A percentile compares a stretch with the other conserved stretches of the same genome.
These are phyloP conservation scores for Calephelis perditalis DNA, from an alignment of 2,888 invertebrate species.

Conservation along the genomic window DNA sequence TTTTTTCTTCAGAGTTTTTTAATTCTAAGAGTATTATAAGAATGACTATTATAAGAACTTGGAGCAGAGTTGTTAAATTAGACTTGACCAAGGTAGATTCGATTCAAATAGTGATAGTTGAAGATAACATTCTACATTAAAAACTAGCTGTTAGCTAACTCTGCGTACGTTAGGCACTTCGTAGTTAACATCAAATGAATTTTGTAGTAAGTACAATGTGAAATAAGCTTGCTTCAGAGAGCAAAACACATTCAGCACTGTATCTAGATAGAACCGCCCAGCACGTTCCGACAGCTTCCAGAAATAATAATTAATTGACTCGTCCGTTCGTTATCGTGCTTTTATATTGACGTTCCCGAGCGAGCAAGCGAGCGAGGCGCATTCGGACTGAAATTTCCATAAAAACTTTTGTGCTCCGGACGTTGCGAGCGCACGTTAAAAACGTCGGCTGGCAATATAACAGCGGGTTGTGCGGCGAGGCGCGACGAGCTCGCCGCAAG, in stretches of 20 bases:
- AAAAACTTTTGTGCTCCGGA: slow-evolving; percentile 78
- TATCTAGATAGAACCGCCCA: slow-evolving; percentile 55
- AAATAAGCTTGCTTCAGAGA: slow-evolving; percentile 34
- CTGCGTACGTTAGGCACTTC: slow-evolving; percentile 14
- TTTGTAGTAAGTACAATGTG: slow-evolving; percentile 33
- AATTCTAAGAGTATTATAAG: too few relatives aligned
- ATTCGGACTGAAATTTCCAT: slow-evolving; percentile 78
- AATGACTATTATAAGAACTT: too few relatives aligned
- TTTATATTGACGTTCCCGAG: slow-evolving; percentile 75
- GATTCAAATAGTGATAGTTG: too few relatives aligned
- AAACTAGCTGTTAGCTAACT: not conserved
- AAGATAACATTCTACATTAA: too few relatives aligned
- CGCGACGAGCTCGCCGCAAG: slow-evolving; percentile 67
- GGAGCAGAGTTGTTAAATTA: too few relatives aligned
- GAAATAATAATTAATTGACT: slow-evolving; percentile 79
- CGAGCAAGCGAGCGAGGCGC: slow-evolving; percentile 72
- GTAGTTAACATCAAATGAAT: slow-evolving; percentile 26
- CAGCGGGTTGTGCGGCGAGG: slow-evolving; percentile 76
- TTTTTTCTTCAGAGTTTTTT: too few relatives aligned
- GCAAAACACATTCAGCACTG: slow-evolving; percentile 43
- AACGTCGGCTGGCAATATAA: slow-evolving; percentile 78
- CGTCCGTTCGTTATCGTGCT: slow-evolving; percentile 78
- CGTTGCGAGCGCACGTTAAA: slow-evolving; percentile 79
- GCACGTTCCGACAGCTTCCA: slow-evolving; percentile 71
- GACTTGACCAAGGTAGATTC: too few relatives aligned